Percentiles rank a stretch among this genome's conserved stretches.
Evolutionary conservation across 2,888 invertebrate genomes (phyloP).

Genomic region (Sycophila texana): DNA sequence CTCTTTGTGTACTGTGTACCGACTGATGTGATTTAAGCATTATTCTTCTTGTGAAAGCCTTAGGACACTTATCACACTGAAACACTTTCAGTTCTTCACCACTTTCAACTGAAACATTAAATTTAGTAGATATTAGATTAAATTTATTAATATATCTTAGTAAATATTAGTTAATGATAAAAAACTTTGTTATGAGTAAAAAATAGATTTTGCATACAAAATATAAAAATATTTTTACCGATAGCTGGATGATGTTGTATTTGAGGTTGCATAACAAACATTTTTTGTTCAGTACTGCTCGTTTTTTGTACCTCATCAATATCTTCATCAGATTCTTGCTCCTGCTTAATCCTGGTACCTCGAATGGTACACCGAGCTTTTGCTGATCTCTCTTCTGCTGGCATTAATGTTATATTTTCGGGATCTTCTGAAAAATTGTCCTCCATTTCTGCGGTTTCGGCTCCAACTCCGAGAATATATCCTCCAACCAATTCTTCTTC

Average conservation of each 20-base stretch:
- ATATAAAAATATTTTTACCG: constrained; percentile 30
- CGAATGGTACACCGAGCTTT: constrained; percentile 74
- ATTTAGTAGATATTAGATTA: background rate
- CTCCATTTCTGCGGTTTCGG: constrained; percentile 72
- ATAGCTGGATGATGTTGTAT: constrained; percentile 46
- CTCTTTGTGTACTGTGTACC: constrained; percentile 80
- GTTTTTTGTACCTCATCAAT: constrained; percentile 70
- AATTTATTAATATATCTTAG: constrained; percentile 5
- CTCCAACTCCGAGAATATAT: constrained; percentile 72
- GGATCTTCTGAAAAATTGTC: constrained; percentile 73
- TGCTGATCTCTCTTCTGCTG: constrained; percentile 71
- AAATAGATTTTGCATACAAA: background rate
- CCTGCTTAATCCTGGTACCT: constrained; percentile 73
- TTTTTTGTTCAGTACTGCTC: constrained; percentile 69
- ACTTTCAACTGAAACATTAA: constrained; percentile 63
- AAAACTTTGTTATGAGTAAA: constrained; percentile 22
- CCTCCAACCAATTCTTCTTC: constrained; percentile 74
- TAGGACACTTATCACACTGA: constrained; percentile 81
- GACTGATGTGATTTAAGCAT: constrained; percentile 81
- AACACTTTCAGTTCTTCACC: constrained; percentile 77
- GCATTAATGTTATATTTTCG: constrained; percentile 76
- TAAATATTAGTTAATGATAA: background rate
- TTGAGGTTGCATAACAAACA: constrained; percentile 69
- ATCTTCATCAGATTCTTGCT: constrained; percentile 73
- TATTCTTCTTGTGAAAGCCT: constrained; percentile 80